A percentile compares a stretch with the other conserved stretches of the same genome.
Evolutionary conservation across 1,140 invertebrate species (phyloP).

Genomic region (Cephus cinctus): DNA sequence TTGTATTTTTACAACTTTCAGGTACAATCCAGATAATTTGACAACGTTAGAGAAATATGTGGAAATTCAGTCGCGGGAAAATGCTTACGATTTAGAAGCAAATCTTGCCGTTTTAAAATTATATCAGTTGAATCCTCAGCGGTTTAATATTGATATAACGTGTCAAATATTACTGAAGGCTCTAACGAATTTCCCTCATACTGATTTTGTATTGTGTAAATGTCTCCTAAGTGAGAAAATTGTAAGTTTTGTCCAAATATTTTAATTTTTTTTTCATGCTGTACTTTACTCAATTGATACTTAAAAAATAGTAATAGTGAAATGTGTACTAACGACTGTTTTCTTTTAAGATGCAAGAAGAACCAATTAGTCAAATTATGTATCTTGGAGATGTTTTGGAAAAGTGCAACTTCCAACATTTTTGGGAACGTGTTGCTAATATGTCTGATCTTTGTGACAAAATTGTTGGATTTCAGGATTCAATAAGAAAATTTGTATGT

Average conservation of each 20-base stretch:
- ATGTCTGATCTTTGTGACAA: slow-evolving; percentile 71
- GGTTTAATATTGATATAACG: slow-evolving; percentile 81
- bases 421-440: slow-evolving; percentile 78
- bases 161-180: slow-evolving; percentile 89
- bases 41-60: slow-evolving; percentile 88
- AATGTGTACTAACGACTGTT: slow-evolving; percentile 3
- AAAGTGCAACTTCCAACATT: slow-evolving; percentile 88
- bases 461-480: slow-evolving; percentile 92
- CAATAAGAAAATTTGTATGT: slow-evolving; percentile 95
- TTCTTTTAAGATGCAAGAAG: slow-evolving; percentile 72
- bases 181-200: slow-evolving; percentile 93
- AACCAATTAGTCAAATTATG: slow-evolving; percentile 82
- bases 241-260: slow-evolving; percentile 57
- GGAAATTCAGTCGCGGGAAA: slow-evolving; percentile 88
- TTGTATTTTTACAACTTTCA: slow-evolving; percentile 46
- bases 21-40: slow-evolving; percentile 94
- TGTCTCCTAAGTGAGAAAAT: slow-evolving; percentile 86
- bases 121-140: slow-evolving; percentile 93
- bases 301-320: slow-evolving; percentile 13
- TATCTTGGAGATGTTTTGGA: slow-evolving; percentile 89
- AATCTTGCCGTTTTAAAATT: slow-evolving; percentile 89
- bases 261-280: neutral
- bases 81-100: slow-evolving; percentile 94
- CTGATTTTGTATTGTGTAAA: slow-evolving; percentile 96
- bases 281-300: slow-evolving; percentile 6